Evolutionary conservation across 2,888 invertebrate species (phyloP).

Genomic region (Mythimna impura): DNA sequence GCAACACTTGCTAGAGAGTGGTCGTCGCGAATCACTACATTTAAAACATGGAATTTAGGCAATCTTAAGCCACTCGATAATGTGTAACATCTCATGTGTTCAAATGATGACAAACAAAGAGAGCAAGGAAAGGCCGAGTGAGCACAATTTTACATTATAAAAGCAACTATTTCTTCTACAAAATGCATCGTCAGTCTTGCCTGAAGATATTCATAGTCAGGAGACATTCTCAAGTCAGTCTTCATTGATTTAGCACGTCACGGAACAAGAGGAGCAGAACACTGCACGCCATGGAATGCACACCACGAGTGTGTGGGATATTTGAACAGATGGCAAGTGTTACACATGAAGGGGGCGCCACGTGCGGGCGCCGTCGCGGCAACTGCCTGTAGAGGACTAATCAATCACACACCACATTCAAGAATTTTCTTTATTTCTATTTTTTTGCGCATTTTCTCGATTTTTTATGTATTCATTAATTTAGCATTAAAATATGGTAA

Average conservation of each 20-base stretch:
- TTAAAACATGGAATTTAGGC: conserved; percentile 71
- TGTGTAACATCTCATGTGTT: conserved; percentile 83
- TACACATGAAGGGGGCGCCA: conserved; percentile 79
- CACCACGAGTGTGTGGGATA: conserved; percentile 58
- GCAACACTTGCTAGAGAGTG: conserved; percentile 81
- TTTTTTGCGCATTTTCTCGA: conserved; percentile 83
- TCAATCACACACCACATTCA: conserved; percentile 89
- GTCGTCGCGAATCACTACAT: conserved; percentile 66
- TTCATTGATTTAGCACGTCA: conserved; percentile 77
- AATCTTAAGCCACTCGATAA: conserved; percentile 77
- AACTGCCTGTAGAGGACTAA: conserved; percentile 78
- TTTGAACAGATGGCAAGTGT: conserved; percentile 87
- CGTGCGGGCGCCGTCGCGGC: conserved; percentile 56
- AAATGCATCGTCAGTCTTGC: conserved; percentile 86
- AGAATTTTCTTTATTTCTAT: conserved; percentile 89
- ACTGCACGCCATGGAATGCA: conserved; percentile 65
- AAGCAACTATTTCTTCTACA: conserved; percentile 81
- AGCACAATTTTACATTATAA: conserved; percentile 71
- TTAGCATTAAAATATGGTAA: conserved; percentile 90
- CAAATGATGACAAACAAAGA: conserved; percentile 80
- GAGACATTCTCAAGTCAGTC: conserved; percentile 80
- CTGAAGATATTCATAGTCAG: conserved; percentile 75
- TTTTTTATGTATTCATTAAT: conserved; percentile 87
- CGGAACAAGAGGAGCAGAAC: conserved; percentile 64
- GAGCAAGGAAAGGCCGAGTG: conserved; percentile 85